phyloP scores from a whole-genome alignment of 2,888 invertebrate genomes.

The Dromius quadrimaculatus region DNA sequence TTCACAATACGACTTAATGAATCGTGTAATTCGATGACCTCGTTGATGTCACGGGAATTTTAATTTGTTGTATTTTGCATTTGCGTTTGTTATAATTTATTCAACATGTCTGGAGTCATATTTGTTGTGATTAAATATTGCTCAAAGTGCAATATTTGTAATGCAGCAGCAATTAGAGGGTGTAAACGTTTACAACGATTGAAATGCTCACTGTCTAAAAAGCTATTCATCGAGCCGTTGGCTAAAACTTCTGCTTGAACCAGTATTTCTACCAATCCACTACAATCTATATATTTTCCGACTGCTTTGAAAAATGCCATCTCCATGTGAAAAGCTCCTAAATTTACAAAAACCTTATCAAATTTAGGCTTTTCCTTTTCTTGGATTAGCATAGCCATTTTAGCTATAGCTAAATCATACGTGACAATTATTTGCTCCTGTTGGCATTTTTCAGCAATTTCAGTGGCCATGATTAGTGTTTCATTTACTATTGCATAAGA shows the following conservation, averaged over 20 bases:
- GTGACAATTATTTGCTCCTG: slow-evolving; percentile 50
- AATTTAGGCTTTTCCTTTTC: slow-evolving; percentile 43
- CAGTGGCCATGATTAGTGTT: slow-evolving; percentile 54
- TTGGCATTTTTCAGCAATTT: slow-evolving; percentile 55
- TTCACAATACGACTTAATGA: neutral
- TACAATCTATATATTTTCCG: slow-evolving; percentile 58
- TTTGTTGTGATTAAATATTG: slow-evolving; percentile 18
- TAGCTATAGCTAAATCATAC: slow-evolving; percentile 54
- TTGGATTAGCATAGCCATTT: slow-evolving; percentile 54
- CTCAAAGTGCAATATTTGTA: slow-evolving; percentile 57
- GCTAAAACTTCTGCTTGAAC: slow-evolving; percentile 57
- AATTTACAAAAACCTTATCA: slow-evolving; percentile 57
- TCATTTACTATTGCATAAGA: slow-evolving; percentile 54
- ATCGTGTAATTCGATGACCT: neutral
- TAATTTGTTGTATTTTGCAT: no score
- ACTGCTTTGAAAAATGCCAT: slow-evolving; percentile 60
- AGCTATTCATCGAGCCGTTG: slow-evolving; percentile 57
- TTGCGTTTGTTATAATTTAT: slow-evolving; percentile 54
- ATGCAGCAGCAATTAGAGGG: slow-evolving; percentile 52
- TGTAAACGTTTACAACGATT: slow-evolving; percentile 59
- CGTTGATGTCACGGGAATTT: no score
- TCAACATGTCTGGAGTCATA: slow-evolving; percentile 51
- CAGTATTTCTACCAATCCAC: slow-evolving; percentile 59
- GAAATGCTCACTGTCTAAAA: slow-evolving; percentile 59
- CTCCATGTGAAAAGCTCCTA: slow-evolving; percentile 61